phyloP scores from a whole-genome alignment of 2,888 invertebrate genomes.

The Leptopilina syphax region DNA sequence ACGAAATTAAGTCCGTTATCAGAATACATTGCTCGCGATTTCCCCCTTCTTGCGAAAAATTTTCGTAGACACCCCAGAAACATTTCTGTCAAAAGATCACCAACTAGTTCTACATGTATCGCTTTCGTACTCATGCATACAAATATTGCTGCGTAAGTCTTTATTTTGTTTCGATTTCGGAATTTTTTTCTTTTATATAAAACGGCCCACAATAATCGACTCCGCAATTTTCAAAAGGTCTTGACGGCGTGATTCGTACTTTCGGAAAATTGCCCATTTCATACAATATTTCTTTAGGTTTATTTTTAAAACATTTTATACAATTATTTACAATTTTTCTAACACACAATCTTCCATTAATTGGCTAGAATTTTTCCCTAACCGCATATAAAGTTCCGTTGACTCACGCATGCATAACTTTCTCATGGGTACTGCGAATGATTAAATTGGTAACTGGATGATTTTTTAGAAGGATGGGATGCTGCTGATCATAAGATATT shows the following conservation, averaged over 20 bases:
- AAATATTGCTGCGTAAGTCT: background rate
- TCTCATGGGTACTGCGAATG: conserved; percentile 15
- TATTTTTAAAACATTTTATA: conserved; percentile 19
- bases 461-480: conserved; percentile 40
- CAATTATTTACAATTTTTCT: conserved; percentile 30
- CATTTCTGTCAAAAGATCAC: background rate
- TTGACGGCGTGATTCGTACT: background rate
- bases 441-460: conserved; percentile 37
- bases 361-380: conserved; percentile 28
- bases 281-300: conserved; percentile 16
- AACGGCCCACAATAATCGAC: background rate
- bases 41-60: background rate
- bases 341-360: conserved; percentile 18
- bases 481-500: background rate
- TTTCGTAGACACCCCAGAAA: background rate
- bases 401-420: conserved; percentile 19
- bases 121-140: conserved; percentile 1
- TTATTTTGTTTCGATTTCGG: background rate
- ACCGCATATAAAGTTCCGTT: conserved; percentile 4
- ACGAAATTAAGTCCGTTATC: conserved; percentile 7
- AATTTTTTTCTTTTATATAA: background rate
- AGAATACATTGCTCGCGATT: background rate
- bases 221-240: background rate
- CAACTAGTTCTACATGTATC: background rate
- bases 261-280: conserved; percentile 44